Evolutionary conservation across 2,113 vertebrate species (phyloP).

Genomic region (Protobothrops flavoviridis): DNA sequence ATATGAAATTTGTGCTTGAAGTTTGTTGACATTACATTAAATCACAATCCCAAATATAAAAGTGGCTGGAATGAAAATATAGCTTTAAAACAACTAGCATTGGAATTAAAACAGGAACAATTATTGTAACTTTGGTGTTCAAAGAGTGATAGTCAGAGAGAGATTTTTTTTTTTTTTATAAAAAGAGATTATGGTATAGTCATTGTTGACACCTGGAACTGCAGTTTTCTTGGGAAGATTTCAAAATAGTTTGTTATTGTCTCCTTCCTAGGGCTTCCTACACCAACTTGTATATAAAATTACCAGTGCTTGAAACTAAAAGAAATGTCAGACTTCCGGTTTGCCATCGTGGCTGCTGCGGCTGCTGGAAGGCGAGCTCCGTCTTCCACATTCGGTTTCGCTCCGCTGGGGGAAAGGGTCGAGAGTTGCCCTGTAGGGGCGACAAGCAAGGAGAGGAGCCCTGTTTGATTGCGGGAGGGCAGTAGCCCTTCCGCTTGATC

Average conservation of each 20-base stretch:
- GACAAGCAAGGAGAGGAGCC: no score
- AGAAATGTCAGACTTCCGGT: background rate
- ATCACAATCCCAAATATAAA: background rate
- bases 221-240: background rate
- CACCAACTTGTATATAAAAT: background rate
- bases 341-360: no score
- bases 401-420: no score
- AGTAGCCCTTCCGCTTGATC: no score
- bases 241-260: background rate
- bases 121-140: background rate
- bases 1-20: background rate
- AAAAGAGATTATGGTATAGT: background rate
- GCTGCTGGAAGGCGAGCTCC: no score
- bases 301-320: background rate
- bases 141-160: background rate
- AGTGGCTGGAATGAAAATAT: background rate
- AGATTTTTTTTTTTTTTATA: no score
- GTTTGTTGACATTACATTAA: background rate
- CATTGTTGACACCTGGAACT: background rate
- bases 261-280: background rate
- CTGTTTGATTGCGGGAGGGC: no score
- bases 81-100: background rate
- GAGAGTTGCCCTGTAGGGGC: no score
- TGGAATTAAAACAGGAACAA: background rate
- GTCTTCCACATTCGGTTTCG: no score